These are phyloP conservation scores for Ceraclea dissimilis DNA, from an alignment of 2,888 invertebrate genomes.

Conservation along the genomic window DNA sequence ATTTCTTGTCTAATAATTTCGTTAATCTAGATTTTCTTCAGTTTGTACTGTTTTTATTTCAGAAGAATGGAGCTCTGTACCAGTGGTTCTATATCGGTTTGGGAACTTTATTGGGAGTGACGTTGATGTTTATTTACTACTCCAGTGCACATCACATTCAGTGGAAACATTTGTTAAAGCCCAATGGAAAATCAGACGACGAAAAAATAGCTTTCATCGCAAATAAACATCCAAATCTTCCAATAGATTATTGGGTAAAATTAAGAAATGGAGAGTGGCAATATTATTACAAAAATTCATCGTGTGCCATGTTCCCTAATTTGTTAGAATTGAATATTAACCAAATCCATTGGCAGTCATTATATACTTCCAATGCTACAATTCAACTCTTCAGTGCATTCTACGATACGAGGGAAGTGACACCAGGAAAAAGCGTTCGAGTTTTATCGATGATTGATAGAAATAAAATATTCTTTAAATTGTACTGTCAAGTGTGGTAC, in stretches of 20 bases:
- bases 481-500: conserved; percentile 83
- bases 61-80: neutral
- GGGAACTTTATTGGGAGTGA: neutral
- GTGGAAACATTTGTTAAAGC: neutral
- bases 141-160: neutral
- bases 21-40: neutral
- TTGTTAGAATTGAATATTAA: conserved; percentile 7
- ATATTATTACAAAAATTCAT: conserved; percentile 4
- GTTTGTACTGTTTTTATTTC: neutral
- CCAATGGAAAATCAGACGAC: neutral
- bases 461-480: conserved; percentile 68
- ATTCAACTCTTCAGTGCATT: conserved; percentile 35
- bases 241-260: conserved; percentile 6
- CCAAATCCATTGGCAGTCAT: conserved; percentile 7
- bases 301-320: conserved; percentile 7
- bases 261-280: neutral
- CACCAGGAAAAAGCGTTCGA: conserved; percentile 48
- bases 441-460: conserved; percentile 85
- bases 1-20: too few relatives aligned
- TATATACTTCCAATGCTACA: neutral
- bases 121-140: neutral
- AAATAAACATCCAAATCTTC: conserved; percentile 4
- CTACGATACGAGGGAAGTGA: conserved; percentile 57
- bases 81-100: neutral
- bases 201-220: neutral